Evolutionary conservation across 2,797 vertebrate genomes (phyloP).

Genomic region (Paedocypris micromegethes): DNA sequence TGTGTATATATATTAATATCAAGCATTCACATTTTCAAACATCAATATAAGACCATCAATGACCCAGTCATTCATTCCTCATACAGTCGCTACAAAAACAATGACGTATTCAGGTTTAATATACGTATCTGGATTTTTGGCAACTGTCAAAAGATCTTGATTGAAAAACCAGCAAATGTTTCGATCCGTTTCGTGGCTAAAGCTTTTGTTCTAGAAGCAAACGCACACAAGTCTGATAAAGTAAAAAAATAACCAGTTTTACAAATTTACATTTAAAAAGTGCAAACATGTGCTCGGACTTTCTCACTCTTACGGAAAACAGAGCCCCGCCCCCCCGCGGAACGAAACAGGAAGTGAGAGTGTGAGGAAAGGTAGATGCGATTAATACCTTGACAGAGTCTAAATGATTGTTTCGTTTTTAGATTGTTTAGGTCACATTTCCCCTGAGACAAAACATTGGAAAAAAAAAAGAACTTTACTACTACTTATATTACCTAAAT

Average conservation of each 20-base stretch:
- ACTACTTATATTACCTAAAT: no score
- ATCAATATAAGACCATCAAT: no score
- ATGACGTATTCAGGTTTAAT: not conserved
- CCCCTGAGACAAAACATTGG: slow-evolving; percentile 52
- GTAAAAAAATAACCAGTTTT: not conserved
- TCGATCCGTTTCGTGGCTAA: slow-evolving; percentile 41
- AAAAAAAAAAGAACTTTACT: slow-evolving; percentile 6
- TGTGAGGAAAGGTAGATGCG: not conserved
- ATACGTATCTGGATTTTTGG: slow-evolving; percentile 49
- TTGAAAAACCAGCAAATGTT: slow-evolving; percentile 43
- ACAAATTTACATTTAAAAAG: slow-evolving; percentile 23
- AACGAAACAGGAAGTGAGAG: not conserved
- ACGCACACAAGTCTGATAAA: slow-evolving; percentile 4
- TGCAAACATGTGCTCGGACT: slow-evolving; percentile 28
- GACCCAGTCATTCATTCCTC: no score
- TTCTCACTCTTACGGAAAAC: slow-evolving; percentile 16
- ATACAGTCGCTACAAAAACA: not conserved
- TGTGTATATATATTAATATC: no score
- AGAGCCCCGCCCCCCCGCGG: not conserved
- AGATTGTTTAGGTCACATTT: slow-evolving; percentile 42
- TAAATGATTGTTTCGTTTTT: slow-evolving; percentile 40
- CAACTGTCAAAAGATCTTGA: slow-evolving; percentile 54
- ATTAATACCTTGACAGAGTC: slow-evolving; percentile 32
- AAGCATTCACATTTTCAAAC: no score
- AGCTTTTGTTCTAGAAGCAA: slow-evolving; percentile 33